Evolutionary conservation across 2,113 vertebrate genomes (phyloP).

Genomic region (Todiramphus saurophagus): DNA sequence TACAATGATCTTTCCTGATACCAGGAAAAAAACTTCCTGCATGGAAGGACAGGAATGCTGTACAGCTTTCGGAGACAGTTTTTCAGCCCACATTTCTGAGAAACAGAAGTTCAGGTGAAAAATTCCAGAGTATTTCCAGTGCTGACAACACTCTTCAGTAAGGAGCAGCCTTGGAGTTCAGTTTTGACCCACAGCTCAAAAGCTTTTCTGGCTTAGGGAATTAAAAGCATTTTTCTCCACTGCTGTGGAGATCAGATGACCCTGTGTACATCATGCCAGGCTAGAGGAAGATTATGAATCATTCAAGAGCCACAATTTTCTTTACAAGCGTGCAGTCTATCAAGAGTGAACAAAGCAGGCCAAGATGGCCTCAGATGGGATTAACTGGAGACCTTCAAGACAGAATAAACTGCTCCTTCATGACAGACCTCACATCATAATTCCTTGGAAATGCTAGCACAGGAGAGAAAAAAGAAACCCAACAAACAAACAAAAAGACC

Average conservation of each 20-base stretch:
- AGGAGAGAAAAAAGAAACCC: not conserved
- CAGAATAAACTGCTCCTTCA: not conserved
- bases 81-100: not conserved
- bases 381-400: not conserved
- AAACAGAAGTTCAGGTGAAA: not conserved
- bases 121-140: not conserved
- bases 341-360: not conserved
- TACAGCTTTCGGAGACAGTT: not conserved
- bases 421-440: not conserved
- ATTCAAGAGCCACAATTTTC: constrained; percentile 1
- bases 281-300: not conserved
- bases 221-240: not conserved
- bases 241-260: not conserved
- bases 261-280: not conserved
- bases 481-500: not conserved
- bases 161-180: not conserved
- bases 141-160: not conserved
- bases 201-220: not conserved
- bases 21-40: not conserved
- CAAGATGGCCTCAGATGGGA: not conserved
- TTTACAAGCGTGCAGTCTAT: not conserved
- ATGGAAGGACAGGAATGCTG: not conserved
- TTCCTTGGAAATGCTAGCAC: not conserved
- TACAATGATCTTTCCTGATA: not conserved
- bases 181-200: not conserved